These are phyloP conservation scores for Dysmachus trigonus DNA, from an alignment of 2,888 invertebrate genomes.

Conservation along the genomic window DNA sequence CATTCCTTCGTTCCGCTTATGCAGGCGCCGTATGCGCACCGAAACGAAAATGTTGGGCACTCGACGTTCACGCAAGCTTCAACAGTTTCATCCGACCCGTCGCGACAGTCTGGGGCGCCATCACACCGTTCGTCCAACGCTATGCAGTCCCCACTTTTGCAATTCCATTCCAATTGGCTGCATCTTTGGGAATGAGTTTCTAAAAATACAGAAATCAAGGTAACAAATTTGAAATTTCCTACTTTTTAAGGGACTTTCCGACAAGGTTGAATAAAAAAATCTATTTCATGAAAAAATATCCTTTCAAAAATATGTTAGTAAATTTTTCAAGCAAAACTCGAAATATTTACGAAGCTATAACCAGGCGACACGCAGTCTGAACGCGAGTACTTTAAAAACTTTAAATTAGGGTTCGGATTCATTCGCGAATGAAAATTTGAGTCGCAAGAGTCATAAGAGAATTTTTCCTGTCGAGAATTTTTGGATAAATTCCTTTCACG, in stretches of 20 bases:
- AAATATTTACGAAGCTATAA: no score
- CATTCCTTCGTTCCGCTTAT: constrained; percentile 50
- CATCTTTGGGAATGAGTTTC: constrained; percentile 50
- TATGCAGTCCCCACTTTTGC: constrained; percentile 58
- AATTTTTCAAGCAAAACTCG: no score
- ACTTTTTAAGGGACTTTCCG: neutral
- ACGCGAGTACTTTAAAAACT: no score
- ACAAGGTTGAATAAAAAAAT: neutral
- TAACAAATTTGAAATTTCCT: no score
- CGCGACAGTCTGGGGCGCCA: constrained; percentile 56
- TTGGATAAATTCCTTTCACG: neutral
- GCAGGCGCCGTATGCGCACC: constrained; percentile 59
- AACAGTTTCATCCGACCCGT: constrained; percentile 59
- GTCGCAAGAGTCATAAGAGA: neutral
- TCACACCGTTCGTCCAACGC: constrained; percentile 54
- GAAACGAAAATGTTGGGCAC: constrained; percentile 66
- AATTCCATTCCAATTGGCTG: constrained; percentile 53
- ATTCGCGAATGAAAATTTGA: neutral
- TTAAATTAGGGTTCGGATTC: no score
- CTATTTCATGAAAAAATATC: no score
- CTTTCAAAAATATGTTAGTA: no score
- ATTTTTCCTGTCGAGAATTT: neutral
- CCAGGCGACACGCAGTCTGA: no score
- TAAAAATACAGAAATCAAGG: neutral
- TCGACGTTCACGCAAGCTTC: constrained; percentile 55